Base-by-base conservation (phyloP, 2,797 vertebrate genomes). In the Leuciscus waleckii region DNA sequence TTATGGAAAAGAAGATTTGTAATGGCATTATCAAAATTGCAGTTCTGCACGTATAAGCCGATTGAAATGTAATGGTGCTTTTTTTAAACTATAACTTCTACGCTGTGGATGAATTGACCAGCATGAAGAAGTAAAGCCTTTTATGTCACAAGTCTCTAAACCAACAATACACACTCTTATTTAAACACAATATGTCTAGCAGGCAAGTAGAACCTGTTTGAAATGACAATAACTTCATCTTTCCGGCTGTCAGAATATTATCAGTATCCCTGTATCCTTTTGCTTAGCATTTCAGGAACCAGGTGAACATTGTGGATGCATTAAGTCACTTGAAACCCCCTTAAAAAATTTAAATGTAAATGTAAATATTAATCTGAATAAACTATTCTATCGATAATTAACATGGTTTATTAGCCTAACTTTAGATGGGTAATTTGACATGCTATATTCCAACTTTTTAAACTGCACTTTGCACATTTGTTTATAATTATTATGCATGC, bases 121-220 rank as follows among this genome's bases (percentile, higher is more conserved):
- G 37, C 56, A 51, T 6, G 37, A 79, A 78, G 46, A 71, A 43
- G 32, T 41, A 85, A 13, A 83, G 81, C 7, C 14, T 83, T 81
- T 85, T 56, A 35, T 71, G n/a, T 80, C 74, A 86, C 75, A 69
- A 82, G 75, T 65, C 46, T 74, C 29, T 54, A 70, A 83, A 82
- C 46, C 43, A 46, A 46, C 37, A 65, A 80, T 74, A 51, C 37
- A 23, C 6, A 19, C 37, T 80, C 70, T 67, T 86, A 86, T 82
- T 87, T 86, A 84, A 79, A 79, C 83, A 73, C 39, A 49, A n/a
- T 84, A 68, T 54, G 46, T 80, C 83, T 71, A 79, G 54, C 41
- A 70, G 58, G 75, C 80, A 88, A 85, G 86, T 88, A 86, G 81
- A 81, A 82, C 67, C 71, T 46, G 61, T 74, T 75, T 83, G 68